Conservation (phyloP, 1,140 invertebrate species). For the Dendrolimus kikuchii region DNA sequence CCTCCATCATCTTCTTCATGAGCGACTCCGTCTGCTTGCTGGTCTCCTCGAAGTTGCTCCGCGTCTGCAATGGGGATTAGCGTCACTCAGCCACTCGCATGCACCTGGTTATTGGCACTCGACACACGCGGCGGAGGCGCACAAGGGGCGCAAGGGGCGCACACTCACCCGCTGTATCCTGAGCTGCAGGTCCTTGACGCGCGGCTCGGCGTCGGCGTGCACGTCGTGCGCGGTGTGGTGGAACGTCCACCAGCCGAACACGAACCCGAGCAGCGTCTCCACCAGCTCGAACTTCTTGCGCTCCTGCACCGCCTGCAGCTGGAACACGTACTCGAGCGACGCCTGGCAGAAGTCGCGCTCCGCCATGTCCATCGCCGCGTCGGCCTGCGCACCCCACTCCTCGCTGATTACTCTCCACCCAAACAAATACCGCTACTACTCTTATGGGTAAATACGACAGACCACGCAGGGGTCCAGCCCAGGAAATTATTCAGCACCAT, state of each 20-base stretch:
- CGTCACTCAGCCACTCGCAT: constrained; percentile 13
- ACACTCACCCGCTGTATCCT: constrained; percentile 94
- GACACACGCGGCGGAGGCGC: too few species aligned
- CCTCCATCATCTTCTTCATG: constrained; percentile 87
- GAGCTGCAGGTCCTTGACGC: constrained; percentile 91
- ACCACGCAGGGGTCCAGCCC: too few species aligned
- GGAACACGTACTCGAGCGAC: constrained; percentile 96
- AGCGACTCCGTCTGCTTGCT: constrained; percentile 87
- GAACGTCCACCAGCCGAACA: constrained; percentile 98
- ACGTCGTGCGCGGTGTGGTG: constrained; percentile 98
- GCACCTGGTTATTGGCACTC: not conserved
- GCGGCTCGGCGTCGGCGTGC: constrained; percentile 93
- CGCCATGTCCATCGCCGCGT: constrained; percentile 96
- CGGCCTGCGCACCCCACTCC: too few species aligned
- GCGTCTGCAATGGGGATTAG: constrained; percentile 78
- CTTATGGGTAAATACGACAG: too few species aligned
- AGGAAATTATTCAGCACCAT: too few species aligned
- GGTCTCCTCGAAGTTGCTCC: constrained; percentile 95
- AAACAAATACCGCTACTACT: too few species aligned
- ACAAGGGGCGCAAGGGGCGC: not conserved
- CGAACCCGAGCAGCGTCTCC: constrained; percentile 92
- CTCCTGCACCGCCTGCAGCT: constrained; percentile 97
- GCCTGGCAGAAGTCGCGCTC: constrained; percentile 95
- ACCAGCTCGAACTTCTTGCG: constrained; percentile 99
- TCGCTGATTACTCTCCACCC: too few species aligned